Base-by-base conservation (phyloP, 2,888 invertebrate species). In the Lithodes maja region DNA sequence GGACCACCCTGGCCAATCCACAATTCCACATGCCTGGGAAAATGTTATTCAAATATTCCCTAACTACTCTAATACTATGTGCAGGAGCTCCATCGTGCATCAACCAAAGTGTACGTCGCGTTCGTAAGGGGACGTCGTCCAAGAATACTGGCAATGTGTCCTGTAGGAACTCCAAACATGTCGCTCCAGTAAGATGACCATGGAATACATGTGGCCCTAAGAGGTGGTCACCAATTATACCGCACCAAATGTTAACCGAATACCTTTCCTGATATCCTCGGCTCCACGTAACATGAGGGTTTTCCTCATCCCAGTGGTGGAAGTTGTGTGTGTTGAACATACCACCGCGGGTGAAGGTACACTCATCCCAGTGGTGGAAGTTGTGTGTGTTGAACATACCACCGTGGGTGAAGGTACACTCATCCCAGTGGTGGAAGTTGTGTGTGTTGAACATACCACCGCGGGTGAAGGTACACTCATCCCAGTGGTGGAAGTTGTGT, bases 181-280 rank as follows among this genome's bases (percentile, higher is more conserved):
- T 50, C 50, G 78, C 78, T 50, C 78, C 50, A 53, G n/a, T 78
- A 78, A 12, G 78, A 78, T 52, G 78, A 78, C 78, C 78, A 7
- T 78, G 78, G 50, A 78, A 78, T 49, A 78, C 50, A 78, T 52
- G 53, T 50, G 53, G 78, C 53, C 78, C 78, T 52, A 9, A 52
- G 78, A 78, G 78, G 78, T 78, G 49, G 78, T 78, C 52, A 78
- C 7, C 78, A 49, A 78, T 3, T 78, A 78, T 78, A 12, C 78
- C 50, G 78, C 78, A 50, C 2, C 78, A 78, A 78, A 50, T 78
- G 9, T 78, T 50, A 78, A 78, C 17, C 52, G 78, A 49, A 78
- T 15, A 53, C 52, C 52, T 78, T 52, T 78, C 78, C 52, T 78
- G 1, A 53, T 78, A 50, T 78, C 52, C 78, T 78, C 78, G 53